Conservation (phyloP, 2,888 invertebrate species). For the Diarsia mendica region DNA sequence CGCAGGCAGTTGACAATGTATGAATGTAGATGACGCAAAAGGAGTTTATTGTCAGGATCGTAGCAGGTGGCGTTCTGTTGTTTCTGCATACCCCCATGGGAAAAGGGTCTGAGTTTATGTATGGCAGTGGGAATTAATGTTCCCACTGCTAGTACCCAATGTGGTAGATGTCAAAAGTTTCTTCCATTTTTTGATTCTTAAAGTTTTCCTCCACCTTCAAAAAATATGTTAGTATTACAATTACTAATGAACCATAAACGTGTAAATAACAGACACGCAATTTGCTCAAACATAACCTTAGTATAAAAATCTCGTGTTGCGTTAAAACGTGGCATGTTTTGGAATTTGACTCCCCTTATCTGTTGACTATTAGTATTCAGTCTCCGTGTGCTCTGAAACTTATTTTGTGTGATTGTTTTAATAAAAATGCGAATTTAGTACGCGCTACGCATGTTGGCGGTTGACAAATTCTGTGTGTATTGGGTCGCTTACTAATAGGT, state of each 20-base stretch:
- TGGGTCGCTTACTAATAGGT: slow-evolving; percentile 50
- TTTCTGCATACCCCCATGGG: no score
- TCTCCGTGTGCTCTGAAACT: slow-evolving; percentile 48
- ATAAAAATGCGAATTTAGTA: slow-evolving; percentile 58
- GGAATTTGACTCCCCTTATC: slow-evolving; percentile 52
- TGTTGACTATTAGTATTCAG: slow-evolving; percentile 57
- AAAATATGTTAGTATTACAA: not conserved
- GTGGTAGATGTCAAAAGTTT: no score
- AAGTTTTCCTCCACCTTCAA: no score
- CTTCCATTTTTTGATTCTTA: no score
- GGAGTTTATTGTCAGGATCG: no score
- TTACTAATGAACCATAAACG: not conserved
- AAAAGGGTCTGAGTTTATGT: no score
- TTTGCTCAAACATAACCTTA: not conserved
- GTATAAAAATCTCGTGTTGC: slow-evolving; percentile 6
- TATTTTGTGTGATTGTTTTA: slow-evolving; percentile 64
- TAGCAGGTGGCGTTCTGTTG: no score
- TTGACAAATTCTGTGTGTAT: slow-evolving; percentile 51
- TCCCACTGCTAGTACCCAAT: no score
- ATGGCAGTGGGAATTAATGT: no score
- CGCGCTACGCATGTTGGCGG: slow-evolving; percentile 34
- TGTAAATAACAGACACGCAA: not conserved
- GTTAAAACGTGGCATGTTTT: slow-evolving; percentile 45
- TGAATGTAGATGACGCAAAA: no score
- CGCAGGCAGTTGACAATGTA: no score